Conservation (phyloP, 2,797 vertebrate genomes). For the Galaxias olidus region DNA sequence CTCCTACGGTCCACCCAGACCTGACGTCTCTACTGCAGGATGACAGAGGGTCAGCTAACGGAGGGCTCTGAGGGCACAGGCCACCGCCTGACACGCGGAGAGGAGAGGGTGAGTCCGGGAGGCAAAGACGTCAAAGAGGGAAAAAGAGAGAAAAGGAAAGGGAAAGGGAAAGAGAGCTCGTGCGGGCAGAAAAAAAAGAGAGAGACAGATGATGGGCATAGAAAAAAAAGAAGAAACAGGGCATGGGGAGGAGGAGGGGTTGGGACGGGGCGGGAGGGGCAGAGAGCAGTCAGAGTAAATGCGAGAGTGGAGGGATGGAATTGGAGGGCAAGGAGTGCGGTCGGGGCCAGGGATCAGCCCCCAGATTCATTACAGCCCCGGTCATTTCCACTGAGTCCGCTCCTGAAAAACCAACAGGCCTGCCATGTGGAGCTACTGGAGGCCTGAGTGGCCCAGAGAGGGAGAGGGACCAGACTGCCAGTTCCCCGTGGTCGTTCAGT, state of each 20-base stretch:
- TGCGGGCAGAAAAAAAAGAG: conserved; percentile 28
- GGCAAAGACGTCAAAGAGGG: conserved; percentile 9
- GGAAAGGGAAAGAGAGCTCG: conserved; percentile 16
- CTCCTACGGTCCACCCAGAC: neutral
- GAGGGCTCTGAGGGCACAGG: conserved; percentile 50
- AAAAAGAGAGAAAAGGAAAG: conserved; percentile 35
- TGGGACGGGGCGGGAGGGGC: neutral
- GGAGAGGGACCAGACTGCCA: neutral
- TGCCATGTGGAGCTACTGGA: conserved; percentile 45
- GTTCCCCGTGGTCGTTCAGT: neutral
- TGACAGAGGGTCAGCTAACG: conserved; percentile 45
- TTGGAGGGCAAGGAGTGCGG: conserved; percentile 19
- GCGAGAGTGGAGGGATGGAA: neutral
- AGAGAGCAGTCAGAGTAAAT: neutral
- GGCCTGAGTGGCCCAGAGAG: conserved; percentile 43
- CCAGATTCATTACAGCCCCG: conserved; percentile 50
- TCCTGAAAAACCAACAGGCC: conserved; percentile 51
- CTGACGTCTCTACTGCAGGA: conserved; percentile 15
- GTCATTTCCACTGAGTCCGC: conserved; percentile 35
- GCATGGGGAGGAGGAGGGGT: conserved; percentile 32
- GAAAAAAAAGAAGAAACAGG: conserved; percentile 20
- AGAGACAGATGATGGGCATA: neutral
- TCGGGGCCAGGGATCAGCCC: conserved; percentile 45
- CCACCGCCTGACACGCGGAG: conserved; percentile 30
- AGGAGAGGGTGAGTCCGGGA: neutral